Conservation (phyloP, 2,113 vertebrate genomes). For the Hylia prasina region DNA sequence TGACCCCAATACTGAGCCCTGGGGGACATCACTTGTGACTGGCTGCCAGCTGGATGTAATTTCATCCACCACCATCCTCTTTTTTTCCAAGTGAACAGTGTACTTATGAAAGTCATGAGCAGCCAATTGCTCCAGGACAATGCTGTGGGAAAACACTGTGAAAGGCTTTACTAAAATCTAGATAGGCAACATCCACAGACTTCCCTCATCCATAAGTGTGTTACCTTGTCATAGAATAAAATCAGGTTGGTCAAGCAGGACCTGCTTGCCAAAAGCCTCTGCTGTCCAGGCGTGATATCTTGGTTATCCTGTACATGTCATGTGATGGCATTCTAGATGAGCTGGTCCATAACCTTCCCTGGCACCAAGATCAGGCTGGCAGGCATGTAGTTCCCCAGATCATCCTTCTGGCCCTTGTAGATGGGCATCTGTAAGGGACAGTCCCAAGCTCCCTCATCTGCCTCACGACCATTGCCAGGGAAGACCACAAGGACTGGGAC, state of each 20-base stretch:
- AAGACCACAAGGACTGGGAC: too few relatives aligned
- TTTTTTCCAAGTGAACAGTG: not conserved
- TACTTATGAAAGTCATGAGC: not conserved
- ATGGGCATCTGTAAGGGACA: too few relatives aligned
- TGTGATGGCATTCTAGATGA: not conserved
- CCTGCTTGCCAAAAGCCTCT: not conserved
- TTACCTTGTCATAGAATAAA: not conserved
- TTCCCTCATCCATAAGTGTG: not conserved
- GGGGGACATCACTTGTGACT: not conserved
- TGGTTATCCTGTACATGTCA: not conserved
- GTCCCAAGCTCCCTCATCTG: too few relatives aligned
- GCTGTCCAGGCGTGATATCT: not conserved
- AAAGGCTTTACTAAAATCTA: not conserved
- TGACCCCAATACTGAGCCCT: not conserved
- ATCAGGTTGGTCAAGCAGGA: not conserved
- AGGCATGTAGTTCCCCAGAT: not conserved
- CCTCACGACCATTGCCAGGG: too few relatives aligned
- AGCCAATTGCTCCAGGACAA: not conserved
- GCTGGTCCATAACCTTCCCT: not conserved
- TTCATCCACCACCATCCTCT: not conserved
- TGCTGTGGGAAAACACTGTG: not conserved
- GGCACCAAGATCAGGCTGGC: not conserved
- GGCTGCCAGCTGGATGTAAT: not conserved
- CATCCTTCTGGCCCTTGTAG: not conserved
- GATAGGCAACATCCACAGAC: not conserved